Base-by-base conservation (phyloP, 2,797 vertebrate species). In the Pteronotus mesoamericanus region DNA sequence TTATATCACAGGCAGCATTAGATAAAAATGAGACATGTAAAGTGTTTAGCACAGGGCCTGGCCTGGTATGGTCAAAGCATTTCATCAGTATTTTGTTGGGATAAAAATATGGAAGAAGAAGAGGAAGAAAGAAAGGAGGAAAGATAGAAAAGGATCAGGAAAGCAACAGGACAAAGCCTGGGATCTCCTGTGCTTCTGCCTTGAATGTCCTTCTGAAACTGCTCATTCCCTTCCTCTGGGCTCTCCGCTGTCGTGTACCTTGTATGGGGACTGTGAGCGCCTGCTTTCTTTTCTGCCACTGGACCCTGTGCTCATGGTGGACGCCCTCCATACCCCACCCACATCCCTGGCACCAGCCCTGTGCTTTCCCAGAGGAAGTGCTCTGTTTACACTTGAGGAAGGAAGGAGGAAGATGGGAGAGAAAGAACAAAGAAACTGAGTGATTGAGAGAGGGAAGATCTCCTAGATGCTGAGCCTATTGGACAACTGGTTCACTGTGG, bases 321-420 rank as follows among this genome's bases (percentile, higher is more conserved):
- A 14, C 5, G 34, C 10, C 1, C 8, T 64, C 6, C 26, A 10
- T 9, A 8, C 21, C 51, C 69, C 6, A 44, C 79, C 71, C 24
- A 12, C 48, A 57, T n/a, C 21, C 2, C 1, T 2, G 5, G 16
- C 0, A 37, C 51, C 66, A 53, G n/a, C 7, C 46, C 32, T 39
- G 5, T 29, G 46, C 59, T 92, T 66, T 2, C 24, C 51, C 37
- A 42, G 37, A 69, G 32, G 15, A 84, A 77, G 19, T 69, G 10
- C 19, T 83, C 39, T 86, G 68, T 61, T 86, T 29, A 61, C 44
- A 75, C 5, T 72, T 46, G 93, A 91, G 74, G 48, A 96, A 84
- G 44, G 42, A 91, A 61, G 15, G 29, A 55, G 48, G 34, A 26
- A 48, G 44, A 46, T 29, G 18, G 24, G 18, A 66, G 68, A 14